These are phyloP conservation scores for Halichoerus grypus DNA, from an alignment of 2,113 vertebrate species.

Conservation along the genomic window DNA sequence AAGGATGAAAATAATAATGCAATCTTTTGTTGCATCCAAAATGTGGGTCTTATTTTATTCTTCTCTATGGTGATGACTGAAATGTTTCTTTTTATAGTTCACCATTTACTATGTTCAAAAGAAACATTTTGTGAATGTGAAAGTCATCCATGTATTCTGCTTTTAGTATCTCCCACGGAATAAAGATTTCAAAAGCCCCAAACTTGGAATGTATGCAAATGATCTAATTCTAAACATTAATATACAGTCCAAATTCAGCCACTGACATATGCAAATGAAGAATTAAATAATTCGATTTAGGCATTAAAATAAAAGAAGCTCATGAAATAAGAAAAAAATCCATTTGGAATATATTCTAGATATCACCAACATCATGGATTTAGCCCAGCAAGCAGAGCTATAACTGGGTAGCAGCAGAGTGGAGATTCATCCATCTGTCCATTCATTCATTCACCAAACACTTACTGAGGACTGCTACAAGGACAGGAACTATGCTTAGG, in stretches of 20 bases:
- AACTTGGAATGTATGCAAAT: constrained; percentile 26
- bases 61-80: background rate
- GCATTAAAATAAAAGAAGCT: constrained; percentile 42
- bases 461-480: background rate
- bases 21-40: constrained; percentile 31
- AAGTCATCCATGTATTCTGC: constrained; percentile 25
- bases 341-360: background rate
- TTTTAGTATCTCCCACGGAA: constrained; percentile 6
- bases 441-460: background rate
- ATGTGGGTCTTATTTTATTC: constrained; percentile 8
- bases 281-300: background rate
- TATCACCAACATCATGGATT: background rate
- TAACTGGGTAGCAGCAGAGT: background rate
- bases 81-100: constrained; percentile 42
- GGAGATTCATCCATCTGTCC: background rate
- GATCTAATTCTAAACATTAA: constrained; percentile 51
- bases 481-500: background rate
- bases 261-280: constrained; percentile 5
- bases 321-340: background rate
- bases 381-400: background rate
- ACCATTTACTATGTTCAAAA: constrained; percentile 37
- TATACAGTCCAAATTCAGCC: background rate
- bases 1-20: background rate
- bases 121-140: constrained; percentile 24
- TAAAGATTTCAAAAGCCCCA: background rate